Evolutionary conservation across 2,888 invertebrate genomes (phyloP), one percentile per base, ranked within the genome.

Genomic region (Mythimna ferrago): DNA sequence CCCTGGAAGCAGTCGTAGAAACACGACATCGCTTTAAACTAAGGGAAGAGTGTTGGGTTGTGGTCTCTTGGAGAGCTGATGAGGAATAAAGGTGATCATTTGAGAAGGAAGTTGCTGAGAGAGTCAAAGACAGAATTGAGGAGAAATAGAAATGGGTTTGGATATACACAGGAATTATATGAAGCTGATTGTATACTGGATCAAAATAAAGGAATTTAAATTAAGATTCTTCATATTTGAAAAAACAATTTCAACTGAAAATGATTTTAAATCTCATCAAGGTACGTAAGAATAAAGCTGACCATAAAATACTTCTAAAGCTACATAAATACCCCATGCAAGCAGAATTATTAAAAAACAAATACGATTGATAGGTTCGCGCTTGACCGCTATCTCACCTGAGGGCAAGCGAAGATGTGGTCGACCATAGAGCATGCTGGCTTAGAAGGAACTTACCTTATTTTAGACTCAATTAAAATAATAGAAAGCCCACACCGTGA

Each of bases 1-100:
- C 95, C 95, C 96, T 96, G 96, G 87, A 96, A 96, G 88, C 96
- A 96, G 91, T 96, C 96, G 92, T 94, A 95, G 86, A 96, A 95
- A 89, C 96, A 96, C 93, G 96, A 96, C 93, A 96, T 94, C 90
- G 94, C 94, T 95, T 96, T 96, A 91, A 94, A 94, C 94, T 97
- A 96, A 84, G 92, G 72, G 88, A 90, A 88, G 87, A 84, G 91
- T 87, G 89, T 77, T 83, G 69, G 68, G 83, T 82, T 21, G 41
- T 74, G 35, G 84, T 86, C 78, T 16, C 41, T 58, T 72, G 68
- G 69, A 58, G 68, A 73, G 89, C 94, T 93, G 95, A 93, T 83
- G 95, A 95, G 95, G 95, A 95, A 93, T 94, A 94, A 94, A 92
- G 93, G 93, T 92, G 85, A 85, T 53, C 81, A 44, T 57, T 26